Base-by-base conservation (phyloP, 2,797 vertebrate genomes). In the Spondyliosoma cantharus region DNA sequence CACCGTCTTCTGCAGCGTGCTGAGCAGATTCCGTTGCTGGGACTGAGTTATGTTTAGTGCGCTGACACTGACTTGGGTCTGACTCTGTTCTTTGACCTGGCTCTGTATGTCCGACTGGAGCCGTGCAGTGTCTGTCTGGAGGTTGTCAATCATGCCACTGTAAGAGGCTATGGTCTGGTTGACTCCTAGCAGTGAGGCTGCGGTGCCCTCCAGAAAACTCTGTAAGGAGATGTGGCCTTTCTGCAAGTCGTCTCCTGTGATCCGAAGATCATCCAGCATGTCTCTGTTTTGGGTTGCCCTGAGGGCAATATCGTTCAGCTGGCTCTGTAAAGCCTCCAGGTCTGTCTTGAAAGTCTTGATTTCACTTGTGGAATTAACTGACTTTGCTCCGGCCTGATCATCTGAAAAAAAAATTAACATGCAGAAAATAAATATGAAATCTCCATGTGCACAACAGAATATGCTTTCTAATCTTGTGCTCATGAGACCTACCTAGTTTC, bases 11-110 rank as follows among this genome's bases (percentile, higher is more conserved):
- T 99, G 97, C 82, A 99, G 93, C 16, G 88, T 89, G 76, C 83
- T 92, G 79, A 99, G 96, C 66, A 97, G 90, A 86, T 92, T 95
- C 78, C 96, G 96, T 91, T 99, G 98, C 88, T 98, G 97, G 56
- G 94, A 93, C 90, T 99, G 98, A 1, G 97, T 97, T 80, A 97
- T 91, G 90, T 99, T 99, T 46, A 99, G 94, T 42, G 96, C 95
- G 87, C 94, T 96, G 81, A 99, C 87, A 88, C 91, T 95, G 86
- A 98, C 94, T 62, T 95, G 91, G 43, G 95, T 93, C 71, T 94
- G 91, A 1, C 95, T 96, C 78, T 97, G 96, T 76, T 95, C 96
- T 82, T 94, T 95, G 81, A 95, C 95, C 87, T 98, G 97, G 48
- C 85, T 95, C 92, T 98, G 97, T 80, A 99, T 93, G 56, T 95